phyloP scores from a whole-genome alignment of 1,140 invertebrate species.

The Lucilia sericata region DNA sequence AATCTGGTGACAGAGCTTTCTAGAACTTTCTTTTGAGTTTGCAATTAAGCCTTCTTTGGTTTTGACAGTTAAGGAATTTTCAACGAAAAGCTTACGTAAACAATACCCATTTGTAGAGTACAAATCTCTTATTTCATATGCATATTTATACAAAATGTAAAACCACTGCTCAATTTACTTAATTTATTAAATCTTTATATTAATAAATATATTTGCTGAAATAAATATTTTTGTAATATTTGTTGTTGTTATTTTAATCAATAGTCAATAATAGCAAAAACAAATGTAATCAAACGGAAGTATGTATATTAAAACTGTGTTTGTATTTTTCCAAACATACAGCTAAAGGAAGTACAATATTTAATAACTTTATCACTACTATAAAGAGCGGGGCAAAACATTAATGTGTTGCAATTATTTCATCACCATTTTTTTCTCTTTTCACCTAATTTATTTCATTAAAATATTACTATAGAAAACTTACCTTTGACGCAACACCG shows the following conservation, averaged over 20 bases:
- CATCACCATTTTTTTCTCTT: no score
- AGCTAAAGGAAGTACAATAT: background rate
- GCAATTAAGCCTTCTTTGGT: no score
- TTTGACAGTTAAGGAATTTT: no score
- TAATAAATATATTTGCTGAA: background rate
- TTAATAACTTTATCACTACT: background rate
- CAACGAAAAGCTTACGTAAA: no score
- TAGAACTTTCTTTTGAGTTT: no score
- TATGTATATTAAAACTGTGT: background rate
- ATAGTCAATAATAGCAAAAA: background rate
- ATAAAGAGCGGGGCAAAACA: background rate
- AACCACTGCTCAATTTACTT: background rate
- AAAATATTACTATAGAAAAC: constrained; percentile 27
- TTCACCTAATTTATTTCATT: background rate
- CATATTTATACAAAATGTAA: no score
- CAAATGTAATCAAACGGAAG: constrained; percentile 1
- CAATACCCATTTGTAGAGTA: no score
- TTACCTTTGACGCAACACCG: constrained; percentile 87
- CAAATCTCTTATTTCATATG: no score
- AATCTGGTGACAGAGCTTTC: no score
- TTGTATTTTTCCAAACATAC: background rate
- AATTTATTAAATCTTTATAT: background rate
- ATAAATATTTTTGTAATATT: background rate
- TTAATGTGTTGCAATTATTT: background rate
- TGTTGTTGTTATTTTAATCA: background rate